Conservation (phyloP, 2,888 invertebrate species). For the Trachelus troglodyta region DNA sequence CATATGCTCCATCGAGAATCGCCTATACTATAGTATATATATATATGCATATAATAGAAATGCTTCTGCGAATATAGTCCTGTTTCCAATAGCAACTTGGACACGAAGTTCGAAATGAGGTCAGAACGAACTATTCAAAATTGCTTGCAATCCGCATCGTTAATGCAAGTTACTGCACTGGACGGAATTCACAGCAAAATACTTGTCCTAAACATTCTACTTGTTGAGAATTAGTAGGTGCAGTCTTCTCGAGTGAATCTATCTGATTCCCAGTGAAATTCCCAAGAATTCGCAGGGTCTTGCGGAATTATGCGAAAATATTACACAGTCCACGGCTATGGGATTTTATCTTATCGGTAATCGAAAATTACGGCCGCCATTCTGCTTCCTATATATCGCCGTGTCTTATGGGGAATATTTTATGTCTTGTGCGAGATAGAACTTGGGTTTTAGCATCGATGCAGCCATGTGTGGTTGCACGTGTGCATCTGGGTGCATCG, state of each 20-base stretch:
- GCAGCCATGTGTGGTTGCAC: not conserved
- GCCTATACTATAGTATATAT: too few species aligned
- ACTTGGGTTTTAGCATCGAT: not conserved
- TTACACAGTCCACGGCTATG: too few species aligned
- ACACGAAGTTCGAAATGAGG: not conserved
- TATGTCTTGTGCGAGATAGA: not conserved
- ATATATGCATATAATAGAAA: not conserved
- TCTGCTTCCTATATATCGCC: too few species aligned
- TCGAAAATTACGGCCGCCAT: too few species aligned
- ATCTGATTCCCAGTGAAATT: too few species aligned
- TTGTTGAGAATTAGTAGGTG: not conserved
- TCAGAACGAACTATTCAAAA: not conserved
- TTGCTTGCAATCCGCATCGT: not conserved
- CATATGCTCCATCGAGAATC: too few species aligned
- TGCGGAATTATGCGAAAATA: too few species aligned
- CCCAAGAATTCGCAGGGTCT: too few species aligned
- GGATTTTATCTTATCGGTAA: too few species aligned
- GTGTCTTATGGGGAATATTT: not conserved
- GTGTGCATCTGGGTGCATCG: not conserved
- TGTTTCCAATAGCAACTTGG: not conserved
- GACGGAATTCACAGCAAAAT: not conserved
- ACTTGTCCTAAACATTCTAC: not conserved
- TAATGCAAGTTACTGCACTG: not conserved
- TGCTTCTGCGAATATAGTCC: not conserved
- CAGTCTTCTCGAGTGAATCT: too few species aligned